Evolutionary conservation across 1,140 invertebrate genomes (phyloP), one percentile per base, ranked within the genome.

Genomic region (Cydia splendana): DNA sequence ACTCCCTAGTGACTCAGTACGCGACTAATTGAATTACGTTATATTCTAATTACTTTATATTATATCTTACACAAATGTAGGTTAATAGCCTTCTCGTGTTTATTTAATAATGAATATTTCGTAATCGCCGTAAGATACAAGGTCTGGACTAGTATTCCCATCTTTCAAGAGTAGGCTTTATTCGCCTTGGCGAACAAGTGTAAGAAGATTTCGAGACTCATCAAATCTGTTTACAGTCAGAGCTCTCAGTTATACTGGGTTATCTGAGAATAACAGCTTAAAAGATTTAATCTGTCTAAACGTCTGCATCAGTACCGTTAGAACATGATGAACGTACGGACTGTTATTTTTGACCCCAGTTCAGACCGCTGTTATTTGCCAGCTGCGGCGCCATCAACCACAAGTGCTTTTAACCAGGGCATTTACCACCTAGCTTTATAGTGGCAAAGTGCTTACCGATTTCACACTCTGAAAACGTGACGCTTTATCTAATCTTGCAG

Each of bases 1-100:
- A 57, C 76, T 79, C 48, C 62, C 67, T 71, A 65, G 81, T 81
- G 75, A 80, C 76, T 76, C 71, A 67, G 76, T 71, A 77, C 80
- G 81, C 80, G 81, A 76, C 75, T 86, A 86, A 85, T 85, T 85
- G 79, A 80, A 82, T 81, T 69, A 78, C 76, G 79, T 79, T 80
- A 7, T 38, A 71, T 18, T 71, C 38, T 38, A 71, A 71, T 71
- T 71, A 71, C 7, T 71, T 45, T 71, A 71, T 38, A 71, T 18
- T 2, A 10, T 71, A 38, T 71, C 28, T 38, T 34, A 15, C 67
- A 38, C 15, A 10, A 69, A 20, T 38, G 34, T 38, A 71, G 67
- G 67, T 6, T 45, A 71, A 34, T 69, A 38, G 24, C 30, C 24
- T 67, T 3, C 15, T 18, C 53, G 20, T 18, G 67, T n/a, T 7